Base-by-base conservation (phyloP, 2,888 invertebrate genomes). In the Troglohyphantes excavatus region DNA sequence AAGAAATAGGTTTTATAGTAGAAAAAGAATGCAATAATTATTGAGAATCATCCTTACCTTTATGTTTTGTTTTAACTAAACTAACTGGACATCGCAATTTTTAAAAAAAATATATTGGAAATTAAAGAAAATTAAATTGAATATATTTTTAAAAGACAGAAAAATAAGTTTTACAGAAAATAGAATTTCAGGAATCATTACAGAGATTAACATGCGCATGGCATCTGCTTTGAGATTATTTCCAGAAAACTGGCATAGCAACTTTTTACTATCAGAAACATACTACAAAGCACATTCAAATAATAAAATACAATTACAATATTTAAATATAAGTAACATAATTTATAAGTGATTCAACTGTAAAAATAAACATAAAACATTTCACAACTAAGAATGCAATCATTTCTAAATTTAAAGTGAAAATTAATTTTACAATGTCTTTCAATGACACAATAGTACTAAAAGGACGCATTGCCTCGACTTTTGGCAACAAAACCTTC, bases 171-270 rank as follows among this genome's bases (percentile, higher is more conserved):
- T 53, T n/a, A n/a, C 46, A 53, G n/a, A 53, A 39, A 53, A 26
- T 65, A 65, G 65, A 23, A 23, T 23, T n/a, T n/a, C 19, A 65
- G 2, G 3, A 23, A 65, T 65, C 9, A 65, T 65, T 65, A 13
- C 2, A 65, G 29, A 26, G 13, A 29, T 2, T 9, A 23, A 9
- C 23, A 21, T 46, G 19, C 19, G 19, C 33, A 46, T 5, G 6
- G 43, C 63, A 83, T 46, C 73, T 73, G 73, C 83, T 83, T 73
- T 83, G 83, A 65, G 27, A 63, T 21, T 33, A 82, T 21, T 82
- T 82, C 46, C 23, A 73, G 53, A 7, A 23, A 53, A 68, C 21
- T 53, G 65, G 72, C 72, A 53, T n/a, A 72, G 17, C 46, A 72
- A 72, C 72, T 72, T 72, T 72, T 72, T n/a, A 72, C 72, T 72